Conservation (phyloP, 2,797 vertebrate species). For the Periophthalmus magnuspinnatus region DNA sequence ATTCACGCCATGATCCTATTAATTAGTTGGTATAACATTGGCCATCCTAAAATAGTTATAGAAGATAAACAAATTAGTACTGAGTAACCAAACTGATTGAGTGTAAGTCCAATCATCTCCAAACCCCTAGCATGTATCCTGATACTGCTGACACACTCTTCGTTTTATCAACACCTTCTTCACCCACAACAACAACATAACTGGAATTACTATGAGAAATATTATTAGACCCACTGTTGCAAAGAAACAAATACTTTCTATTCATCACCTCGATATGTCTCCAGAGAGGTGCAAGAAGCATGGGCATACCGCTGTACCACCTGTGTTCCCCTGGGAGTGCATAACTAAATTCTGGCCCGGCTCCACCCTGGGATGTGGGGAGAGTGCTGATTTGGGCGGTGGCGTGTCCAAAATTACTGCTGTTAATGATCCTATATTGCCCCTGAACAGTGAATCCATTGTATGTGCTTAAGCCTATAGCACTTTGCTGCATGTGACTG, state of each 20-base stretch:
- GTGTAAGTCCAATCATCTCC: not conserved
- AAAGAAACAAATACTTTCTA: conserved; percentile 40
- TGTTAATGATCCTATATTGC: conserved; percentile 43
- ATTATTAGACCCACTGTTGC: conserved; percentile 38
- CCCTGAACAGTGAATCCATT: conserved; percentile 40
- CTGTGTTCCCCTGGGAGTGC: conserved; percentile 39
- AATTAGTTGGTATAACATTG: not conserved
- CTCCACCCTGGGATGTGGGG: conserved; percentile 24
- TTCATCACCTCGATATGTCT: conserved; percentile 36
- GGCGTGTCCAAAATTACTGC: conserved; percentile 24
- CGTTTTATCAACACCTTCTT: conserved; percentile 12
- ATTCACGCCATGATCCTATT: not conserved
- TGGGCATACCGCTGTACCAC: conserved; percentile 43
- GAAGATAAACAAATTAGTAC: not conserved
- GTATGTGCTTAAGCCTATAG: conserved; percentile 27
- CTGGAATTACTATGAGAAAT: conserved; percentile 33
- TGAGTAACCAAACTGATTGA: not conserved
- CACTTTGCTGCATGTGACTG: conserved; percentile 21
- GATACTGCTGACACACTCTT: conserved; percentile 6
- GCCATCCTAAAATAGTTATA: not conserved
- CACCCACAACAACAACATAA: conserved; percentile 8
- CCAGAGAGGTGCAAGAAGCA: conserved; percentile 25
- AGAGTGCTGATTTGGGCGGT: conserved; percentile 29
- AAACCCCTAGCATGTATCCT: not conserved
- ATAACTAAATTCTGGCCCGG: conserved; percentile 36